phyloP scores from a whole-genome alignment of 2,113 vertebrate species.

The Lepisosteus oculatus region DNA sequence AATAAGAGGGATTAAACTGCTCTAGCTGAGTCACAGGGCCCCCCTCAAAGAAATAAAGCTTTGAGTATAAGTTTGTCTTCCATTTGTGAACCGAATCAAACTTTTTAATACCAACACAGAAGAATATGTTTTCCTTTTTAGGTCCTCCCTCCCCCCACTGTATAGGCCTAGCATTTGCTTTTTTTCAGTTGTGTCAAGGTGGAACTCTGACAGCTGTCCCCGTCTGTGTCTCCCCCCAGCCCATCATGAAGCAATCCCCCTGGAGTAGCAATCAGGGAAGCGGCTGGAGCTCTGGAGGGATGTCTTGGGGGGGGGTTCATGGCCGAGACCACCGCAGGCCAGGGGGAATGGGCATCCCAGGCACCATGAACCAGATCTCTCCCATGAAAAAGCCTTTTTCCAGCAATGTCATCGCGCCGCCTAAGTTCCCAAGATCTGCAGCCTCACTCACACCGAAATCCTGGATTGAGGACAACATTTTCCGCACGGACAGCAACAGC shows the following conservation, averaged over 20 bases:
- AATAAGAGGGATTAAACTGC: neutral
- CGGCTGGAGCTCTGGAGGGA: constrained; percentile 87
- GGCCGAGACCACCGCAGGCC: constrained; percentile 87
- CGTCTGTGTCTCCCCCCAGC: constrained; percentile 56
- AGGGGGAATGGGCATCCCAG: constrained; percentile 83
- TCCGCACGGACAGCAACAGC: constrained; percentile 95
- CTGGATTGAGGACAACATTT: constrained; percentile 95
- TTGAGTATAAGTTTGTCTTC: too few species aligned
- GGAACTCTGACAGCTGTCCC: neutral
- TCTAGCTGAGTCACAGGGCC: neutral
- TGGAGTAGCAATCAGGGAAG: constrained; percentile 92
- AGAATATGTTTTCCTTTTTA: neutral
- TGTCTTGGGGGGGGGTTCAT: constrained; percentile 86
- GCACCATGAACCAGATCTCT: constrained; percentile 86
- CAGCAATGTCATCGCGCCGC: constrained; percentile 93
- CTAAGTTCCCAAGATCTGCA: constrained; percentile 89
- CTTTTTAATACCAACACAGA: neutral
- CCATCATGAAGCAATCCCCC: constrained; percentile 91
- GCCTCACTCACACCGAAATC: constrained; percentile 87
- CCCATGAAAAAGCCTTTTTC: constrained; percentile 96
- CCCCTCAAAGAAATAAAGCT: neutral
- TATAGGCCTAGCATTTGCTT: neutral
- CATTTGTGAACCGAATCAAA: too few species aligned
- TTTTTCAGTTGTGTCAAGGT: neutral
- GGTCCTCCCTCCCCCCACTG: neutral